Conservation (phyloP, 2,888 invertebrate genomes). For the Mythimna albipuncta region DNA sequence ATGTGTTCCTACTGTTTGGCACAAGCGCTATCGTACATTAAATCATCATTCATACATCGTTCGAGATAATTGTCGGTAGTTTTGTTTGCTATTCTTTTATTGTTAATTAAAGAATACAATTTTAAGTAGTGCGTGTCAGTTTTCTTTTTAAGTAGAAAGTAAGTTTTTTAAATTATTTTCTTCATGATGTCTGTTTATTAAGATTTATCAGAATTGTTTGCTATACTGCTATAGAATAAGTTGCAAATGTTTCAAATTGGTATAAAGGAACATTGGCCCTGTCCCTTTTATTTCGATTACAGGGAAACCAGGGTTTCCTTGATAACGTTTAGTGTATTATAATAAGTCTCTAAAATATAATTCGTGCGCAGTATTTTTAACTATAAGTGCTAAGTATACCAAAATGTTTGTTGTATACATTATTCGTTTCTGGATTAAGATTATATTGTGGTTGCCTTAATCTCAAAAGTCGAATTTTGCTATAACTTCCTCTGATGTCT, state of each 20-base stretch:
- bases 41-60: conserved; percentile 30
- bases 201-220: background rate
- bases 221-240: background rate
- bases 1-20: conserved; percentile 12
- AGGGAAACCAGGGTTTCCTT: conserved; percentile 6
- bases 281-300: background rate
- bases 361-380: background rate
- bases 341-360: background rate
- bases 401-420: no score
- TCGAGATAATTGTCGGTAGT: conserved; percentile 31
- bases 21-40: conserved; percentile 25
- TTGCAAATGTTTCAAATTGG: background rate
- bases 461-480: background rate
- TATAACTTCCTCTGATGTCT: background rate
- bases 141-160: background rate
- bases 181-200: background rate
- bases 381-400: background rate
- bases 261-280: background rate
- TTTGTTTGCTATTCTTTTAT: conserved; percentile 5
- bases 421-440: background rate
- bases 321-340: background rate
- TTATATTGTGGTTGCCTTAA: background rate
- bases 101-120: background rate
- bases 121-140: background rate
- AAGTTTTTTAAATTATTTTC: background rate